Evolutionary conservation across 2,113 vertebrate genomes (phyloP).

Genomic region (Chlamydotis undulata): DNA sequence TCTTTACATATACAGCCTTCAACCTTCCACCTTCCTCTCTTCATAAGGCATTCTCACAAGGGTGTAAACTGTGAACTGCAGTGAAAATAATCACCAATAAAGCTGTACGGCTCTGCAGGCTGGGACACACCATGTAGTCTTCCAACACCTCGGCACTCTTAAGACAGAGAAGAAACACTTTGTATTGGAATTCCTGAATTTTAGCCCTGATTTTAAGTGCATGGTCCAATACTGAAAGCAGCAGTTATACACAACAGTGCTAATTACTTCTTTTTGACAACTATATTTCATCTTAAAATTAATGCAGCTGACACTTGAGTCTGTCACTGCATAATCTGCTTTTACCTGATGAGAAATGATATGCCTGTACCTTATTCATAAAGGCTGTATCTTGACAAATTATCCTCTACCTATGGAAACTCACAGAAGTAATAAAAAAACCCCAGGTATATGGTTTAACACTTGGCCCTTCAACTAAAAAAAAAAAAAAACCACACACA

Average conservation of each 20-base stretch:
- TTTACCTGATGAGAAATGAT: neutral
- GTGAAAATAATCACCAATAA: neutral
- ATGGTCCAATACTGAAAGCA: neutral
- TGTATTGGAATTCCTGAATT: neutral
- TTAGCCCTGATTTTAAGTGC: neutral
- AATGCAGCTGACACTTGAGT: neutral
- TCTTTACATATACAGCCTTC: neutral
- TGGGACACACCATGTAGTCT: fast-evolving
- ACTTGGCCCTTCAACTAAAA: neutral
- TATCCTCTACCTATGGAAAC: neutral
- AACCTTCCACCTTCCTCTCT: neutral
- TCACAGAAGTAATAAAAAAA: neutral
- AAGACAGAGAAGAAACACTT: neutral
- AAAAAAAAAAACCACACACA: neutral
- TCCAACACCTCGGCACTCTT: fast-evolving
- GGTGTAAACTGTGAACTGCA: neutral
- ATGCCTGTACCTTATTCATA: neutral
- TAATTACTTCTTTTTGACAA: neutral
- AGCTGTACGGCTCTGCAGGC: neutral
- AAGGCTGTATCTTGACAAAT: neutral
- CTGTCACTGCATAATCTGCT: neutral
- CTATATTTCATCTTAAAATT: neutral
- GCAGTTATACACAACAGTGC: neutral
- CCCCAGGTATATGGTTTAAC: neutral
- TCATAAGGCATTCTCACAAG: neutral